Evolutionary conservation across 2,113 vertebrate species (phyloP).

Genomic region (Indicator maculatus): DNA sequence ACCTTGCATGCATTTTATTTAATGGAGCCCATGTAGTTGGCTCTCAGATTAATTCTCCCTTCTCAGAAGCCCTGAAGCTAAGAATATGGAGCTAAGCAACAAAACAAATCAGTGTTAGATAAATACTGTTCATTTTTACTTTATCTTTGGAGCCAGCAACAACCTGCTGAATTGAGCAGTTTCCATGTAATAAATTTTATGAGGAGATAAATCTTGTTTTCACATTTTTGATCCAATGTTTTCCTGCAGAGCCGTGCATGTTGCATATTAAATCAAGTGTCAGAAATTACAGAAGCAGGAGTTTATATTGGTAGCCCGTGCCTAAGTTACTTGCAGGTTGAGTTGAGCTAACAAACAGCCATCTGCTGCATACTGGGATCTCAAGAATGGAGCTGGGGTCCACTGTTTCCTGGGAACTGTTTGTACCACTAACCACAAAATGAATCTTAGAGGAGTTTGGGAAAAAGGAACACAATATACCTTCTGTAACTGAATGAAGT

Average conservation of each 20-base stretch:
- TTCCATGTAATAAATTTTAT: background rate
- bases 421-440: background rate
- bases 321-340: background rate
- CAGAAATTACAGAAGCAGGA: background rate
- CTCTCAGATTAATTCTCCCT: background rate
- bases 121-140: background rate
- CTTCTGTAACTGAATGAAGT: background rate
- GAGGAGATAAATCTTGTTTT: background rate
- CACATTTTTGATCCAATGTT: background rate
- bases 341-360: background rate
- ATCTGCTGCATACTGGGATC: background rate
- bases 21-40: background rate
- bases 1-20: background rate
- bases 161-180: background rate
- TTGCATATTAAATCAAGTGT: background rate
- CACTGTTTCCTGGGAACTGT: fast-evolving
- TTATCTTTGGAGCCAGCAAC: background rate
- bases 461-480: background rate
- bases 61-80: background rate
- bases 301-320: background rate
- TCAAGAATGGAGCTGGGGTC: background rate
- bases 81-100: background rate
- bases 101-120: background rate
- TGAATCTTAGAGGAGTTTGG: background rate
- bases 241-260: background rate